Evolutionary conservation across 2,888 invertebrate genomes (phyloP).

Genomic region (Pristionchus fissidentatus): DNA sequence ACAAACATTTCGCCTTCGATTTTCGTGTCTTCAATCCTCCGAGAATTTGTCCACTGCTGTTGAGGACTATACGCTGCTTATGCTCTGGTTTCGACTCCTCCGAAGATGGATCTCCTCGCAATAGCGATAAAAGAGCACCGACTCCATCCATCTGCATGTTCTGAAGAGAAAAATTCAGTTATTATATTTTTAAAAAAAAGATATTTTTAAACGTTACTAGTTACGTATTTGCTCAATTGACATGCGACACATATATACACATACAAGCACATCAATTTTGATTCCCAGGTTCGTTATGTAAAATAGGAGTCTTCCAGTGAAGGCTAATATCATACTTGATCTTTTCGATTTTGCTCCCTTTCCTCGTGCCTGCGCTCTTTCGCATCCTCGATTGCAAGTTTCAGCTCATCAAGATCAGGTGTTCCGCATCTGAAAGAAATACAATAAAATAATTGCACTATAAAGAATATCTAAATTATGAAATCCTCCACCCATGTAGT

Average conservation of each 20-base stretch:
- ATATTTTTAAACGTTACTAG: neutral
- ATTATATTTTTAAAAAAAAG: neutral
- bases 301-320: too few relatives aligned
- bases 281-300: too few relatives aligned
- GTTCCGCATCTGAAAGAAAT: slow-evolving; percentile 45
- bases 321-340: neutral
- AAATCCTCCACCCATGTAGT: too few relatives aligned
- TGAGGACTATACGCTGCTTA: slow-evolving; percentile 41
- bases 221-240: too few relatives aligned
- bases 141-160: slow-evolving; percentile 31
- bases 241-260: too few relatives aligned
- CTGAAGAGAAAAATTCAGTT: neutral
- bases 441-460: neutral
- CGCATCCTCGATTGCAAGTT: slow-evolving; percentile 33
- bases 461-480: neutral
- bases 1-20: slow-evolving; percentile 33
- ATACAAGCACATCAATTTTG: too few relatives aligned
- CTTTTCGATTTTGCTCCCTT: neutral
- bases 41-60: neutral
- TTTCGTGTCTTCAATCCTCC: slow-evolving; percentile 35
- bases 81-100: slow-evolving; percentile 33
- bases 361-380: slow-evolving; percentile 19
- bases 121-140: neutral
- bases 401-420: slow-evolving; percentile 47
- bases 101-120: neutral